phyloP scores from a whole-genome alignment of 2,113 vertebrate species.

The Callorhinus ursinus region DNA sequence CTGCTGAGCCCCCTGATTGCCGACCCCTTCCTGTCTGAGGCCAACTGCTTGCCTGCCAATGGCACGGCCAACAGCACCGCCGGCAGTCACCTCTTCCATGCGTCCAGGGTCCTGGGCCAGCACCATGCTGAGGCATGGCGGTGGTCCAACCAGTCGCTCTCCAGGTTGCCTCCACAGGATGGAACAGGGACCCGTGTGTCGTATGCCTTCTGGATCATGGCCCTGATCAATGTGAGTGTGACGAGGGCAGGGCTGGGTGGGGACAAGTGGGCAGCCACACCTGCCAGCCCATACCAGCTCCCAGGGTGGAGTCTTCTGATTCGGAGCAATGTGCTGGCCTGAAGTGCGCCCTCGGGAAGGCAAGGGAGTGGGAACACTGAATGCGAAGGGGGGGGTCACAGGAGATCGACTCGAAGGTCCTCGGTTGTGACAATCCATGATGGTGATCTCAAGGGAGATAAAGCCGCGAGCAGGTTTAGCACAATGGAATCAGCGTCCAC shows the following conservation, averaged over 20 bases:
- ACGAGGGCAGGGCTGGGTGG: rapidly evolving
- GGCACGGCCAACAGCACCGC: slow-evolving; percentile 85
- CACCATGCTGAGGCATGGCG: slow-evolving; percentile 19
- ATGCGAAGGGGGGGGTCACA: not conserved
- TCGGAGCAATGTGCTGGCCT: not conserved
- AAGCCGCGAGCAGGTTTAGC: not conserved
- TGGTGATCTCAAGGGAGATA: not conserved
- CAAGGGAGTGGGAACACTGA: not conserved
- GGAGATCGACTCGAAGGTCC: not conserved
- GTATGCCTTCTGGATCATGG: slow-evolving; percentile 99
- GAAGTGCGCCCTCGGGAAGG: rapidly evolving
- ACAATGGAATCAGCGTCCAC: not conserved
- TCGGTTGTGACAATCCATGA: not conserved
- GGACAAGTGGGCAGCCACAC: not conserved
- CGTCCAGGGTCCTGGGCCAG: slow-evolving; percentile 81
- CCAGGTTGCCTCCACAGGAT: slow-evolving; percentile 85
- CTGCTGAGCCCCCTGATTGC: slow-evolving; percentile 96
- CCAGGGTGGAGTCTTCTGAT: not conserved
- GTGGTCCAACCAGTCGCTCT: slow-evolving; percentile 86
- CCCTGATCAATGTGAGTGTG: slow-evolving; percentile 94
- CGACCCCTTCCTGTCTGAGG: slow-evolving; percentile 96
- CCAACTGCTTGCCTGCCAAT: slow-evolving; percentile 91
- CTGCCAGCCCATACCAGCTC: rapidly evolving
- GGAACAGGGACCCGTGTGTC: slow-evolving; percentile 88
- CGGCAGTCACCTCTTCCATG: slow-evolving; percentile 89